phyloP scores from a whole-genome alignment of 2,113 vertebrate species.

The Lathamus discolor region DNA sequence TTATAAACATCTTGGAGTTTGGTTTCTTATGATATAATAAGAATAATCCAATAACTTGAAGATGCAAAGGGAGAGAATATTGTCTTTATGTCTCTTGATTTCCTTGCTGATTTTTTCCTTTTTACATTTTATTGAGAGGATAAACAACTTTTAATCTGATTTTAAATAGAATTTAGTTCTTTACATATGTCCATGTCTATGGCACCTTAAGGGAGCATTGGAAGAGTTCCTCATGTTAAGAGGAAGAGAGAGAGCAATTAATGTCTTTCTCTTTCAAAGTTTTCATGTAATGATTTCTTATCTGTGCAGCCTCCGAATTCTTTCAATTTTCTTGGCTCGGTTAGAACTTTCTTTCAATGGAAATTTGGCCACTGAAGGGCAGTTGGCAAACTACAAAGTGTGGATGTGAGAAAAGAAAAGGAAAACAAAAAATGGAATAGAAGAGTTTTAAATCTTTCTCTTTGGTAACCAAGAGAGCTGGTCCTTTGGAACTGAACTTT shows the following conservation, averaged over 20 bases:
- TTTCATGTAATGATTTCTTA: not conserved
- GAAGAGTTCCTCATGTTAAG: not conserved
- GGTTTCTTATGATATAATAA: not conserved
- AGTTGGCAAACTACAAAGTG: not conserved
- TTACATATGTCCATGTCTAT: not conserved
- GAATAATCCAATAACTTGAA: not conserved
- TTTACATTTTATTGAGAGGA: not conserved
- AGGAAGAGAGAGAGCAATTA: not conserved
- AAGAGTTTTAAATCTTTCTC: not conserved
- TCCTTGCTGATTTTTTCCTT: not conserved
- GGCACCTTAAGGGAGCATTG: not conserved
- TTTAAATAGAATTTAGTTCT: not conserved
- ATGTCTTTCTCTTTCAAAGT: not conserved
- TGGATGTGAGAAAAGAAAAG: not conserved
- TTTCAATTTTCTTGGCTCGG: not conserved
- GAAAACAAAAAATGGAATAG: not conserved
- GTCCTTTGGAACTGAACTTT: not conserved
- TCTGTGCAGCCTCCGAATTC: not conserved
- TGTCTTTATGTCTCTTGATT: not conserved
- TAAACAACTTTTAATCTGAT: not conserved
- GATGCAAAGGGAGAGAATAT: not conserved
- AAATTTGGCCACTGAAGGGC: not conserved
- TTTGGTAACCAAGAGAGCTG: not conserved
- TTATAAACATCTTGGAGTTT: not conserved
- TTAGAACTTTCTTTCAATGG: slow-evolving; percentile 2